Conservation (phyloP, 1,140 invertebrate genomes). For the Augochlora pura region DNA sequence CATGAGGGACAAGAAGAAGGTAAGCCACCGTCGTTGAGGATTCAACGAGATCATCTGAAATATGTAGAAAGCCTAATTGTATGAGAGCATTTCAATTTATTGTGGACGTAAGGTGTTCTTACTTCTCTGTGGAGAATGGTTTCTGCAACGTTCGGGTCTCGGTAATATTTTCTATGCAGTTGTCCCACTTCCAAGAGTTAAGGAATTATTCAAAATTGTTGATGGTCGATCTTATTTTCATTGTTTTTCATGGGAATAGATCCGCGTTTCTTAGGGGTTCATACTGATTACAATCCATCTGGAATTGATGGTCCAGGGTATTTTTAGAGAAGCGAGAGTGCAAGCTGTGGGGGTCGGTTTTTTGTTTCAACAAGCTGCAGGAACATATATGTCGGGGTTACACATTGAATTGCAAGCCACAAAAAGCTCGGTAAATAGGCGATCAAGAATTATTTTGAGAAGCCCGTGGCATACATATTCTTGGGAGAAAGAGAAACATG, state of each 20-base stretch:
- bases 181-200: too few species aligned
- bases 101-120: too few species aligned
- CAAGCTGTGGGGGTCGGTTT: neutral
- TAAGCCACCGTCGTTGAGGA: slow-evolving; percentile 77
- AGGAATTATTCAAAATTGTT: too few species aligned
- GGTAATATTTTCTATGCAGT: too few species aligned
- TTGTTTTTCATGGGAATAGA: neutral
- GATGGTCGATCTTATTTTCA: neutral
- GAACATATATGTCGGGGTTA: neutral
- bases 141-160: too few species aligned
- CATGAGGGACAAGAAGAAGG: slow-evolving; percentile 99
- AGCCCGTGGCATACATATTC: neutral
- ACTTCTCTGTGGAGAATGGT: too few species aligned
- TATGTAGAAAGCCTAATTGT: too few species aligned
- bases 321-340: slow-evolving; percentile 3
- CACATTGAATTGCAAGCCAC: neutral
- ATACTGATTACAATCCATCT: neutral
- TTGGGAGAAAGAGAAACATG: neutral
- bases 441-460: too few species aligned
- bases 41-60: neutral
- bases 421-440: neutral
- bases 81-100: too few species aligned
- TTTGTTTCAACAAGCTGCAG: neutral
- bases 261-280: neutral
- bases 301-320: neutral